Evolutionary conservation across 2,113 vertebrate species (phyloP).

Genomic region (Chroicocephalus ridibundus): DNA sequence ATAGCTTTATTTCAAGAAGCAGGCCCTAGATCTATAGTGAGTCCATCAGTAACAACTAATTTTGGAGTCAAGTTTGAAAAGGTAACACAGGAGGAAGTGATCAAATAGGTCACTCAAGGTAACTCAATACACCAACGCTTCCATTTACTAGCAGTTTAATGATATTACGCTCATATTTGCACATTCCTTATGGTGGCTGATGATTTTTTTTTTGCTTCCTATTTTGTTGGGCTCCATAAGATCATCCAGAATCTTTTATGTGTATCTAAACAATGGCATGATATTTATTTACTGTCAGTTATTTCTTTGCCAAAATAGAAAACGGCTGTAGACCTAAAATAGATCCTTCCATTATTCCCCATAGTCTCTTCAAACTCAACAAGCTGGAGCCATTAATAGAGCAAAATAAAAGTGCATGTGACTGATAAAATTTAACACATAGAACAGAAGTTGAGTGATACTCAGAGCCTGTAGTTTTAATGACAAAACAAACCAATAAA

Average conservation of each 20-base stretch:
- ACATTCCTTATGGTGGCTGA: background rate
- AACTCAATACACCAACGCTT: background rate
- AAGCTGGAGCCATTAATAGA: background rate
- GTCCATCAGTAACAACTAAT: background rate
- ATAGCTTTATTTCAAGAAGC: background rate
- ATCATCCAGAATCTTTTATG: background rate
- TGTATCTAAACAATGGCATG: background rate
- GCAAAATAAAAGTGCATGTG: slow-evolving; percentile 12
- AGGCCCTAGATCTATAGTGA: background rate
- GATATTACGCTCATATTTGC: background rate
- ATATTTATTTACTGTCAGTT: slow-evolving; percentile 4
- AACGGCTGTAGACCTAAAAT: slow-evolving; percentile 14
- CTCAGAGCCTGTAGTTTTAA: background rate
- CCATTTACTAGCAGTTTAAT: background rate
- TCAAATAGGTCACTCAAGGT: background rate
- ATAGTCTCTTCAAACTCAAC: background rate
- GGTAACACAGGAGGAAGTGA: background rate
- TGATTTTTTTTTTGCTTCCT: background rate
- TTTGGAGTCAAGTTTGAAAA: background rate
- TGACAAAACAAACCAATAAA: slow-evolving; percentile 52
- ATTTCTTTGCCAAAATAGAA: slow-evolving; percentile 47
- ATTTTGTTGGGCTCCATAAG: background rate
- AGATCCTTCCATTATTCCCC: background rate
- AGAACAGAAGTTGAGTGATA: background rate
- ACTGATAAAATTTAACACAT: slow-evolving; percentile 8